Conservation (phyloP, 2,888 invertebrate genomes). For the Lepidonotus clava region DNA sequence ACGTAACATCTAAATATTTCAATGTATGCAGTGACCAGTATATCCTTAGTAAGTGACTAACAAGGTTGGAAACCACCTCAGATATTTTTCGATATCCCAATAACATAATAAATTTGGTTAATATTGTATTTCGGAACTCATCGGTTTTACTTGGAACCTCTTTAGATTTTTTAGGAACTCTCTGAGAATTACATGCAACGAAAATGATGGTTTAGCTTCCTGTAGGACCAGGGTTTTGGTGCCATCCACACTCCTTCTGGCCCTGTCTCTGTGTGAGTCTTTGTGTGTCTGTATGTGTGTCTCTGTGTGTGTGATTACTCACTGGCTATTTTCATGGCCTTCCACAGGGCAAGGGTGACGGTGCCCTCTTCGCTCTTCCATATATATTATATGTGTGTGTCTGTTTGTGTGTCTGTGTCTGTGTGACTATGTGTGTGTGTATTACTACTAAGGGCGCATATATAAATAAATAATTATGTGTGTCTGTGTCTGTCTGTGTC, state of each 20-base stretch:
- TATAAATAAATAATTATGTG: too few species aligned
- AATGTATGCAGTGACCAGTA: too few species aligned
- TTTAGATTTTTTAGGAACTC: neutral
- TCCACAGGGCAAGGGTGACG: neutral
- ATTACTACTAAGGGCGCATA: too few species aligned
- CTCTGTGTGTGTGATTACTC: neutral
- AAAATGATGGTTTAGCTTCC: neutral
- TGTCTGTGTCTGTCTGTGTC: too few species aligned
- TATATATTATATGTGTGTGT: too few species aligned
- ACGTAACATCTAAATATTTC: too few species aligned
- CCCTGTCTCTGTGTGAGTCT: neutral
- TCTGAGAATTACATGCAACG: neutral
- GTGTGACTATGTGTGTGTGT: too few species aligned
- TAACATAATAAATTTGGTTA: too few species aligned
- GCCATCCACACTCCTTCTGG: neutral
- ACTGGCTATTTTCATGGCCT: slow-evolving; percentile 35
- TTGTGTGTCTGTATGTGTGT: neutral
- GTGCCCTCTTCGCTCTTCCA: neutral
- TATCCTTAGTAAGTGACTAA: too few species aligned
- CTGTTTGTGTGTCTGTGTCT: too few species aligned
- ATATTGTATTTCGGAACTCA: neutral
- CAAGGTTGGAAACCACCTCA: too few species aligned
- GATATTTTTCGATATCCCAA: too few species aligned
- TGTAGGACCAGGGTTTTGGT: neutral
- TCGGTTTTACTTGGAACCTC: neutral